Evolutionary conservation across 2,797 vertebrate genomes (phyloP), one percentile per base, ranked within the genome.

Genomic region (Hyperoplus immaculatus): DNA sequence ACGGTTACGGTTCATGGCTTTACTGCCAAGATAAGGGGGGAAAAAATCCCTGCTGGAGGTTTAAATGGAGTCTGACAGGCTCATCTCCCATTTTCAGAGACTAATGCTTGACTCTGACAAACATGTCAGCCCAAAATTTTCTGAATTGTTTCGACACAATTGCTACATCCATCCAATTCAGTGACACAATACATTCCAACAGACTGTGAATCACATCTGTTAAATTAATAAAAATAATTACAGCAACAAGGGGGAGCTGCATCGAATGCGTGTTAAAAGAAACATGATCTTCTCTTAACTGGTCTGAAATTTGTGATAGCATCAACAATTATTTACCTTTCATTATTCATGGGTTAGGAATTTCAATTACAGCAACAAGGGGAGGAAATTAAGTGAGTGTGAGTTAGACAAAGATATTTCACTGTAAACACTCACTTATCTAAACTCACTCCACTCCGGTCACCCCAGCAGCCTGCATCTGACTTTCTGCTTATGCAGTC

Each of bases 31-130:
- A 61, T 46, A 67, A 47, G 1, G n/a, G 1, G n/a, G 2, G 16
- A 46, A 70, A 15, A 58, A 59, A 67, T 59, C 71, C 42, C n/a
- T 58, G 73, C 69, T 60, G 69, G 69, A 73, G 69, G 73, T 82
- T 84, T 82, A 76, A 89, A 88, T 66, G 15, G 16, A 84, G 61
- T 84, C 71, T 83, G 87, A 92, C 90, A 80, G 78, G 70, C 77
- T 51, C 63, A 69, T 83, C 78, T 83, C 72, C 82, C 61, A 54
- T 86, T 83, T 83, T 72, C 74, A 69, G 64, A 81, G 66, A 82
- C 75, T 70, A 82, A 89, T 77, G 65, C 73, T 68, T 58, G 39
- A 69, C 70, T 77, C 62, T 83, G 88, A 90, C 85, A 92, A 82
- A 67, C 84, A 56, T 84, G 87, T 87, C 87, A 76, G 80, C 39